Conservation (phyloP, 2,888 invertebrate species). For the Physocephala rufipes region DNA sequence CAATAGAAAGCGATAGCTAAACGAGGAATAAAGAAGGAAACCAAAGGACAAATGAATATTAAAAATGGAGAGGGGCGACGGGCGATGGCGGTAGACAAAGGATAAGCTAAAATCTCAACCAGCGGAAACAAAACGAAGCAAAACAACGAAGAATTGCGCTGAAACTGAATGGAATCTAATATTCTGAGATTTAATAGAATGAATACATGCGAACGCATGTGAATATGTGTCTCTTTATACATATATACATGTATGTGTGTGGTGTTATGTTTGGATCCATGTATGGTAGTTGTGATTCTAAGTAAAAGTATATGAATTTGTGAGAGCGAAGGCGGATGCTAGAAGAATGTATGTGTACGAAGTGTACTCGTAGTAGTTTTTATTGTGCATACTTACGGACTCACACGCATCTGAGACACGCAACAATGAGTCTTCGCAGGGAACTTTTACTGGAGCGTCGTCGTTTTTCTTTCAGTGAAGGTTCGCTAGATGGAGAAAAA, state of each 20-base stretch:
- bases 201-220: not conserved
- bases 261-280: no score
- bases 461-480: not conserved
- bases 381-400: constrained; percentile 19
- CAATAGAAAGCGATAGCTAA: no score
- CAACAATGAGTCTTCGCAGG: no score
- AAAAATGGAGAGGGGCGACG: no score
- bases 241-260: not conserved
- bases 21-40: no score
- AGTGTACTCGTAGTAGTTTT: constrained; percentile 7
- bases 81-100: not conserved
- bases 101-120: not conserved
- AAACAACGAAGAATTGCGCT: not conserved
- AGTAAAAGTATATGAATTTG: not conserved
- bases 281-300: no score
- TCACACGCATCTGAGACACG: not conserved
- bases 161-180: constrained; percentile 15
- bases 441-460: no score
- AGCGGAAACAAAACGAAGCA: not conserved
- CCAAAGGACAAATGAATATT: no score
- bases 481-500: not conserved
- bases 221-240: no score
- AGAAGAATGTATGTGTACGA: no score
- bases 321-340: no score
- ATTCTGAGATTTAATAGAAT: no score